phyloP scores from a whole-genome alignment of 1,140 invertebrate species.

The Liolophura sinensis region DNA sequence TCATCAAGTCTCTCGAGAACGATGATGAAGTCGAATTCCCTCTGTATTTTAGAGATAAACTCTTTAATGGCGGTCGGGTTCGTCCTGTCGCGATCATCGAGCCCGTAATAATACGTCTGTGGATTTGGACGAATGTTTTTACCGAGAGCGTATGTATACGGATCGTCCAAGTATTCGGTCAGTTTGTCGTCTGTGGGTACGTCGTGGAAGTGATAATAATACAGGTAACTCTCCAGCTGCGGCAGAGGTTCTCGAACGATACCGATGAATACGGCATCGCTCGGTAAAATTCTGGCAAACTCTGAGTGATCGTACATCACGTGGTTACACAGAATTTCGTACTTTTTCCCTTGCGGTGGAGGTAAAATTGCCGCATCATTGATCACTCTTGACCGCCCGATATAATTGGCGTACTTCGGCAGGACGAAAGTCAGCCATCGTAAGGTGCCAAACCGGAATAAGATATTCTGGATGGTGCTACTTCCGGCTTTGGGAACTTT shows the following conservation, averaged over 20 bases:
- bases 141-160: conserved; percentile 16
- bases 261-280: conserved; percentile 35
- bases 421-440: conserved; percentile 35
- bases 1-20: conserved; percentile 63
- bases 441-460: conserved; percentile 32
- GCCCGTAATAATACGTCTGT: conserved; percentile 31
- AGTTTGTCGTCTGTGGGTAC: conserved; percentile 11
- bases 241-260: conserved; percentile 41
- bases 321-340: conserved; percentile 35
- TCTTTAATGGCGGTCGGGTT: conserved; percentile 8
- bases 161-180: conserved; percentile 10
- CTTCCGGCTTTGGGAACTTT: conserved; percentile 48
- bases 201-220: conserved; percentile 19
- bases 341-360: conserved; percentile 15
- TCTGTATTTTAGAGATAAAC: conserved; percentile 39
- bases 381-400: conserved; percentile 19
- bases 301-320: conserved; percentile 29
- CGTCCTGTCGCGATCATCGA: conserved; percentile 6
- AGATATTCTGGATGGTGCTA: conserved; percentile 39
- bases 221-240: conserved; percentile 29
- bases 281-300: conserved; percentile 16
- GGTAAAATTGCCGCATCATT: conserved; percentile 16
- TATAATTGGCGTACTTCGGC: conserved; percentile 25
- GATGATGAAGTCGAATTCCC: conserved; percentile 62
- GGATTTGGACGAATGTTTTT: conserved; percentile 23